Percentiles rank a stretch among this genome's conserved stretches.
These are phyloP conservation scores for Dipodomys stephensi DNA, from an alignment of 2,113 vertebrate genomes.

Conservation along the genomic window DNA sequence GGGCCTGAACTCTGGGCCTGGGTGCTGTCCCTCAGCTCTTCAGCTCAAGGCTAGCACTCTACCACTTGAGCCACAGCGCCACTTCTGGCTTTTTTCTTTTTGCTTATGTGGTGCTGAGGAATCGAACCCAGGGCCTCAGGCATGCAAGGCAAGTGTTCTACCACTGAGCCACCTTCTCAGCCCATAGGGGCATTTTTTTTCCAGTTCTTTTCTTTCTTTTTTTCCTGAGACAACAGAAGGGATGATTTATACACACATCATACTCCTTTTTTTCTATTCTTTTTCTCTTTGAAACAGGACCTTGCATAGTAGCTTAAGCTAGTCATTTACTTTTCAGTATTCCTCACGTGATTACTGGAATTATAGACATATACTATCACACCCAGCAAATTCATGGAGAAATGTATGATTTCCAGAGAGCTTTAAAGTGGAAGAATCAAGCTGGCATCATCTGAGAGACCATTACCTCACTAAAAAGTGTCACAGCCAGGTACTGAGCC, in stretches of 20 bases:
- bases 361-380: neutral
- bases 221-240: neutral
- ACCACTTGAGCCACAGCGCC: no score
- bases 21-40: no score
- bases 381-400: neutral
- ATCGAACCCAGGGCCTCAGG: no score
- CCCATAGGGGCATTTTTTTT: no score
- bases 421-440: neutral
- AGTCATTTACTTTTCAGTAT: neutral
- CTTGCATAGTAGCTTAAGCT: neutral
- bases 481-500: neutral
- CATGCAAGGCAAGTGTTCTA: no score
- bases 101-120: no score
- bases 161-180: no score
- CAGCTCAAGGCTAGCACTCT: no score
- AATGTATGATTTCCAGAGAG: neutral
- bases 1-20: no score
- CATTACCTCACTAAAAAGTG: neutral
- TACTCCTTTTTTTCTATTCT: neutral
- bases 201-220: neutral
- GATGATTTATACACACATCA: no score
- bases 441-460: neutral
- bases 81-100: no score
- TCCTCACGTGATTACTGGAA: no score
- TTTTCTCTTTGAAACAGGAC: neutral